phyloP scores from a whole-genome alignment of 2,888 invertebrate species.

The Cremastinae sp. region DNA sequence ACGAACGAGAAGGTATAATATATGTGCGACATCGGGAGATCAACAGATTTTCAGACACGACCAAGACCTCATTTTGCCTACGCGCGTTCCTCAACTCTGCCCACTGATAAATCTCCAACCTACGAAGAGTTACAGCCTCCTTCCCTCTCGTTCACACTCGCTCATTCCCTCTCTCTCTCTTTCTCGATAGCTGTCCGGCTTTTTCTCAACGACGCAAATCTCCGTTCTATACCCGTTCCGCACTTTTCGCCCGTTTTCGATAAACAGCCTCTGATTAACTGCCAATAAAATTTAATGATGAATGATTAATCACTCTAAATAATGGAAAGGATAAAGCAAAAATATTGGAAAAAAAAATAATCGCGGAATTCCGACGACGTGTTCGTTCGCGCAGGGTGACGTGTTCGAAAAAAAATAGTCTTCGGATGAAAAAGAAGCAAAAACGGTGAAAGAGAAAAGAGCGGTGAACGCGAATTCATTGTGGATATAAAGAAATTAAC shows the following conservation, averaged over 20 bases:
- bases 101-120: conserved; percentile 65
- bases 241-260: conserved; percentile 52
- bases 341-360: conserved; percentile 13
- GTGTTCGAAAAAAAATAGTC: conserved; percentile 16
- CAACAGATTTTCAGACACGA: conserved; percentile 66
- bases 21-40: conserved; percentile 55
- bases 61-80: conserved; percentile 71
- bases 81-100: conserved; percentile 65
- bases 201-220: conserved; percentile 27
- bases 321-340: conserved; percentile 34
- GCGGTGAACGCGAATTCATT: conserved; percentile 45
- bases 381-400: conserved; percentile 32
- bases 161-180: conserved; percentile 19
- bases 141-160: conserved; percentile 19
- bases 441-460: conserved; percentile 30
- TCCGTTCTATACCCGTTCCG: conserved; percentile 43
- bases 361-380: background rate
- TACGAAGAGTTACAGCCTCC: conserved; percentile 58
- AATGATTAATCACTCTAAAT: conserved; percentile 47
- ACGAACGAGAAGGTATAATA: conserved; percentile 17
- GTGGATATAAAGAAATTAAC: conserved; percentile 58
- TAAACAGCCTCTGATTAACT: conserved; percentile 55
- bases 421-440: conserved; percentile 9
- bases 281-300: conserved; percentile 39
- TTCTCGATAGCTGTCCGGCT: background rate